These are phyloP conservation scores for Phainopepla nitens DNA, from an alignment of 2,113 vertebrate species.

Conservation along the genomic window DNA sequence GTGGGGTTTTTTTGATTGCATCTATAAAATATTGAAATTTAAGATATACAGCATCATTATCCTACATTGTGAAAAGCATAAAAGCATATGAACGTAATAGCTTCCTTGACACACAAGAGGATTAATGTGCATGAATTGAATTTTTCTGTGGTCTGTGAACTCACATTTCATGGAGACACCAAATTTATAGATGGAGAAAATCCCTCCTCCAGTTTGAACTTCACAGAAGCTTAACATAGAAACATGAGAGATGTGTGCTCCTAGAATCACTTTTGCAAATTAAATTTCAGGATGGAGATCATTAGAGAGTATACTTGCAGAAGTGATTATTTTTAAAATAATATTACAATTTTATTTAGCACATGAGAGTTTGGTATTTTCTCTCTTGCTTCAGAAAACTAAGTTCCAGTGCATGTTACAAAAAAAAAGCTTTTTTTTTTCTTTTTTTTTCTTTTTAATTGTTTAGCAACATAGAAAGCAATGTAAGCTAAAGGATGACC, in stretches of 20 bases:
- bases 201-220: not conserved
- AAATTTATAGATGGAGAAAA: constrained; percentile 9
- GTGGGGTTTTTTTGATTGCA: not conserved
- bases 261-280: not conserved
- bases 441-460: not conserved
- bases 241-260: not conserved
- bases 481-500: not conserved
- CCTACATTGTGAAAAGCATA: not conserved
- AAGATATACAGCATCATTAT: constrained; percentile 21
- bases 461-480: not conserved
- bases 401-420: not conserved
- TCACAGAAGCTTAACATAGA: not conserved
- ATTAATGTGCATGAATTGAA: not conserved
- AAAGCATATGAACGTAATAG: not conserved
- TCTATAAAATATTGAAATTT: constrained; percentile 35
- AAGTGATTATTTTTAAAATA: not conserved
- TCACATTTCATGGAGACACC: not conserved
- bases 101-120: not conserved
- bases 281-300: not conserved
- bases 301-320: not conserved
- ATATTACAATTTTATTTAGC: not conserved
- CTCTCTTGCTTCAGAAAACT: not conserved
- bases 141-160: constrained; percentile 5
- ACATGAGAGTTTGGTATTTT: not conserved
- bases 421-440: not conserved